Evolutionary conservation across 2,797 vertebrate genomes (phyloP).

Genomic region (Aphelocoma californica): DNA sequence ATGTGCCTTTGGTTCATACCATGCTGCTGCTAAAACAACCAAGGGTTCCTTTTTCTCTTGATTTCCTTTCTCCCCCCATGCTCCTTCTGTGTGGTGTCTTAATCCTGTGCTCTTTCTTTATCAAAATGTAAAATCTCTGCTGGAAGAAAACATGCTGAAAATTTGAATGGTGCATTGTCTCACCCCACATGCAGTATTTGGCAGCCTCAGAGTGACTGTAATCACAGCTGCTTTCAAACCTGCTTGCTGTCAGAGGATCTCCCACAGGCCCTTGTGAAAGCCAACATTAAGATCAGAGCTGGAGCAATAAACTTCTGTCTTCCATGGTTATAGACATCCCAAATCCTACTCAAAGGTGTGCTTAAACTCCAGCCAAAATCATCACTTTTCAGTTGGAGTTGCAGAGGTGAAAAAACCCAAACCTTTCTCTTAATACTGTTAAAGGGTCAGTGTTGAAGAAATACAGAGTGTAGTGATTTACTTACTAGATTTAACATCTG

Average conservation of each 20-base stretch:
- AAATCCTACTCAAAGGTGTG: slow-evolving; percentile 3
- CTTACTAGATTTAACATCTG: neutral
- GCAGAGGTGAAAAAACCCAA: neutral
- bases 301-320: slow-evolving; percentile 25
- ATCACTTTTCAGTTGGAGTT: neutral
- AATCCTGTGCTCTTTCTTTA: neutral
- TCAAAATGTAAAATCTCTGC: slow-evolving; percentile 8
- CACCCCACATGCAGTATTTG: neutral
- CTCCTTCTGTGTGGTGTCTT: neutral
- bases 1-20: neutral
- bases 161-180: neutral
- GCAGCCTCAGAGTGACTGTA: neutral
- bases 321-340: slow-evolving; percentile 14
- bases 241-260: neutral
- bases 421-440: neutral
- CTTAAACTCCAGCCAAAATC: slow-evolving; percentile 2
- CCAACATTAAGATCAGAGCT: neutral
- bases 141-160: neutral
- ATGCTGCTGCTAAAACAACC: neutral
- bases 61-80: fast-evolving
- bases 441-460: neutral
- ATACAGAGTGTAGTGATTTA: neutral
- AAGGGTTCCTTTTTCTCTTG: neutral
- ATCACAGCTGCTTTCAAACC: slow-evolving; percentile 15
- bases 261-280: neutral